These are phyloP conservation scores for Papilio helenus DNA, from an alignment of 1,140 invertebrate species.

Conservation along the genomic window DNA sequence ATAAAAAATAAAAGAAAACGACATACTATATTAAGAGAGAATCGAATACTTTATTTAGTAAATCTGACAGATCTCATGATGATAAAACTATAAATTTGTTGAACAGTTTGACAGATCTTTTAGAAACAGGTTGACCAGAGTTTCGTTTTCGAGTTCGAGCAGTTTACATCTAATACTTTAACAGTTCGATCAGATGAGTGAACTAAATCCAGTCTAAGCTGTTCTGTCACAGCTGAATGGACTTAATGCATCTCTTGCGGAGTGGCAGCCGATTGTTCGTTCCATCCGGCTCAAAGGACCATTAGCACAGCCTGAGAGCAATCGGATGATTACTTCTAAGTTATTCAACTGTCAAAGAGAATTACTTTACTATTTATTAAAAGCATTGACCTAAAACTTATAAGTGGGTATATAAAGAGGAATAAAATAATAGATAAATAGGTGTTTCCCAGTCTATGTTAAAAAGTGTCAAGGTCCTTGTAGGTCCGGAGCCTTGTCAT, in stretches of 20 bases:
- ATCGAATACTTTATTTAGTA: too few species aligned
- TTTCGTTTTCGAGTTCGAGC: too few species aligned
- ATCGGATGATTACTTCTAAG: background rate
- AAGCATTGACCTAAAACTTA: background rate
- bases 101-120: too few species aligned
- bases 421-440: too few species aligned
- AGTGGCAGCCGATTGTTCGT: background rate
- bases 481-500: too few species aligned
- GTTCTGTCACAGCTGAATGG: slow-evolving; percentile 5
- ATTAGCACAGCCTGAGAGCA: slow-evolving; percentile 3
- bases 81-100: too few species aligned
- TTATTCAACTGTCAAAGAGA: slow-evolving; percentile 7
- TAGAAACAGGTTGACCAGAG: too few species aligned
- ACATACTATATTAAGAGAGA: too few species aligned
- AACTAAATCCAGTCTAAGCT: background rate
- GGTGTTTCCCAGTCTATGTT: too few species aligned
- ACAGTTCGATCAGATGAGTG: background rate
- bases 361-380: background rate
- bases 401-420: background rate
- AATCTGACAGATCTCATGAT: too few species aligned
- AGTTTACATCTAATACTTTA: background rate
- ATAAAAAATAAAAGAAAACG: too few species aligned
- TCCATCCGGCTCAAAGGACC: background rate
- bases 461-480: too few species aligned
- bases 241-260: slow-evolving; percentile 10